phyloP scores from a whole-genome alignment of 2,113 vertebrate species.

The Brevimyrus niger region DNA sequence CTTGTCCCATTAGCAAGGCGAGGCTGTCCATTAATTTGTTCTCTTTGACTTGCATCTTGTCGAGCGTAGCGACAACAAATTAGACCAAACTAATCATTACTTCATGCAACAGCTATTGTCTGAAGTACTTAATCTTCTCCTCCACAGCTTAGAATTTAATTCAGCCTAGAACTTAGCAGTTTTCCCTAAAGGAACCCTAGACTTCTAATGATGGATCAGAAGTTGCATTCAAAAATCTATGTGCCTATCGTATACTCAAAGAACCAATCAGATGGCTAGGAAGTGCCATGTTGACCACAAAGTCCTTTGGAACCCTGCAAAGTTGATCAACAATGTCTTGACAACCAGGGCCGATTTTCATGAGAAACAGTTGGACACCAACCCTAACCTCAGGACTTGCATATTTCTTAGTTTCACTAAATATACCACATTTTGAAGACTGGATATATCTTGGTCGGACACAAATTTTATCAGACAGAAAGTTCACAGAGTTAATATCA shows the following conservation, averaged over 20 bases:
- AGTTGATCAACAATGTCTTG: background rate
- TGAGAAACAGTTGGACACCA: background rate
- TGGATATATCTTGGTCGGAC: background rate
- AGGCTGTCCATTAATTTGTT: background rate
- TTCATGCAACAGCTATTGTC: background rate
- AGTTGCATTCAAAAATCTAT: background rate
- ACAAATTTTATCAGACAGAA: background rate
- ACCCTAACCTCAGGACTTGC: background rate
- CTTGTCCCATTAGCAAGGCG: background rate
- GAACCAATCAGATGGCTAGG: background rate
- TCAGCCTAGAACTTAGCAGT: background rate
- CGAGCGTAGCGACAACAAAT: background rate
- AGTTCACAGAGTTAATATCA: background rate
- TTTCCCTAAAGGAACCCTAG: background rate
- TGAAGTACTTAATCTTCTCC: background rate
- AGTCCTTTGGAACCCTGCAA: background rate
- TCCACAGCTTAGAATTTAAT: background rate
- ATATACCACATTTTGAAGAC: background rate
- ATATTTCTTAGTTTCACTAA: background rate
- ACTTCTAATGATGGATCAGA: background rate
- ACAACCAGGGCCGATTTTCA: background rate
- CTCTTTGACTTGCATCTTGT: background rate
- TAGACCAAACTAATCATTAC: conserved; percentile 9
- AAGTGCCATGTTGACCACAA: background rate
- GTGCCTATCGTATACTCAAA: background rate